Base-by-base conservation (phyloP, 2,888 invertebrate species). In the Dione juno region DNA sequence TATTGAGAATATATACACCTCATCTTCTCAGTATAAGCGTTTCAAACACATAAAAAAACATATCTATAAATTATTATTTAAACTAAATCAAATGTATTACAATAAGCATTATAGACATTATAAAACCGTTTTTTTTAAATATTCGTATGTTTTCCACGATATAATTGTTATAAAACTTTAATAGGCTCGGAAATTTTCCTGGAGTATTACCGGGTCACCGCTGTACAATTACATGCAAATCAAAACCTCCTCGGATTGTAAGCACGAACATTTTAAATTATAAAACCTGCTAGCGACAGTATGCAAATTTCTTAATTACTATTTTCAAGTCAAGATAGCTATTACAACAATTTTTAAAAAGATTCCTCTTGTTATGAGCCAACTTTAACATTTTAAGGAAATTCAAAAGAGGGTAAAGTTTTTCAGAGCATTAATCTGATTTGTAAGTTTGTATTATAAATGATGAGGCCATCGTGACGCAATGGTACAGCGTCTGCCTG, bases 241-340 rank as follows among this genome's bases (percentile, higher is more conserved):
- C 45, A 45, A 61, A 40, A 64, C 37, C 50, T 37, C 64, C 50
- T 64, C 37, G 10, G 43, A 61, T 61, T 61, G 41, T 61, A 68
- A 53, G n/a, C 41, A 35, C 54, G 57, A 50, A 66, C 52, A 53
- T 28, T 68, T 57, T 54, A 59, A 66, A 64, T 57, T 53, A 52
- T 66, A 40, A 68, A 71, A 65, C 43, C 59, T 59, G 53, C 59
- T 66, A 50, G 63, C 69, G 72, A 57, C 54, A 61, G 37, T 69
- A 72, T 72, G 72, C 66, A 69, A 72, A 72, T 72, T 66, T 61
- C 41, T 53, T 69, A 72, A 71, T 72, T 66, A 72, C 69, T 35
- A 43, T 68, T 53, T 61, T 52, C 50, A 52, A 59, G 21, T 50
- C 58, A 58, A 58, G 67, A 59, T 59, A 50, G 67, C 40, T 59